phyloP scores from a whole-genome alignment of 2,797 vertebrate species.

The Champsocephalus esox region DNA sequence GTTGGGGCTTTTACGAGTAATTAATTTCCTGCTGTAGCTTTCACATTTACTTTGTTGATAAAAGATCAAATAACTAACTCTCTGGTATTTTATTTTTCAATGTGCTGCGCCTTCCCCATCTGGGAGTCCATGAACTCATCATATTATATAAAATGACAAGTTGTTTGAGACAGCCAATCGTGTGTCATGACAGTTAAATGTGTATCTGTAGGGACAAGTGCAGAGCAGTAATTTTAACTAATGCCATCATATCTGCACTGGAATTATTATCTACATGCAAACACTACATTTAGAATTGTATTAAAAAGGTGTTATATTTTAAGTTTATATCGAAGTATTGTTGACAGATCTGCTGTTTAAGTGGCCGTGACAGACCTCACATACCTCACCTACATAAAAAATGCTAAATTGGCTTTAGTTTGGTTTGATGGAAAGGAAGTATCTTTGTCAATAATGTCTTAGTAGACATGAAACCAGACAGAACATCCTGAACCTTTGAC shows the following conservation, averaged over 20 bases:
- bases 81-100: constrained; percentile 22
- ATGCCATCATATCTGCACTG: background rate
- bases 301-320: too few species aligned
- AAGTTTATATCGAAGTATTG: too few species aligned
- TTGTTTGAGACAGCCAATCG: constrained; percentile 27
- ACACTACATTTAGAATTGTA: background rate
- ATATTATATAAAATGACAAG: constrained; percentile 35
- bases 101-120: constrained; percentile 11
- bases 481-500: too few species aligned
- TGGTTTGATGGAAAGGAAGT: too few species aligned
- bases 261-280: background rate
- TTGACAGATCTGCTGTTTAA: too few species aligned
- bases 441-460: too few species aligned
- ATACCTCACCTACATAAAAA: too few species aligned
- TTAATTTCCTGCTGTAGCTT: constrained; percentile 44
- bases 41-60: constrained; percentile 43
- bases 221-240: background rate
- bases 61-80: constrained; percentile 43
- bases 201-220: constrained; percentile 11
- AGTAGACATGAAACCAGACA: too few species aligned
- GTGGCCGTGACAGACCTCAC: too few species aligned
- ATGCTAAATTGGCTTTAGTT: too few species aligned
- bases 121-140: constrained; percentile 26
- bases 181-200: constrained; percentile 25
- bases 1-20: constrained; percentile 38